A percentile compares a stretch with the other conserved stretches of the same genome.
phyloP scores from a whole-genome alignment of 2,113 vertebrate genomes.

The Pagrus major region DNA sequence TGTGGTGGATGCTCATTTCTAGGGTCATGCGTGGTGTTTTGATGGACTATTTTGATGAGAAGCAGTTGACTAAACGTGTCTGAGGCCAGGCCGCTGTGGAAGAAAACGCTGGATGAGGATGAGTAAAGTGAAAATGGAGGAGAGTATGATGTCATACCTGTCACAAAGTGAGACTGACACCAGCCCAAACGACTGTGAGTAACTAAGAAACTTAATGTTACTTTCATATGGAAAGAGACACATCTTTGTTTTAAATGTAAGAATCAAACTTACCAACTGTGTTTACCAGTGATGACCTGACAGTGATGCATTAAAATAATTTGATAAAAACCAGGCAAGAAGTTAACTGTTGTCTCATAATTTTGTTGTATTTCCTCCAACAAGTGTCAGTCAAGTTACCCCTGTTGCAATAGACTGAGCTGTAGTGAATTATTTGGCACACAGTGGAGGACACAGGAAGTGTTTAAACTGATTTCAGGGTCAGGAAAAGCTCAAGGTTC shows the following conservation, averaged over 20 bases:
- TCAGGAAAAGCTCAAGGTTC: slow-evolving; percentile 1
- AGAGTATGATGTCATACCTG: slow-evolving; percentile 74
- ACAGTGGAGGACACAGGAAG: slow-evolving; percentile 1
- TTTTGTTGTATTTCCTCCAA: too few relatives aligned
- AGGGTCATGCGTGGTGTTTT: neutral
- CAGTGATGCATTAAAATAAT: neutral
- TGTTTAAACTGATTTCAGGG: neutral
- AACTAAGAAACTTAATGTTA: slow-evolving; percentile 31
- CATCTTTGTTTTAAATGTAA: neutral
- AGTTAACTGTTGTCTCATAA: neutral
- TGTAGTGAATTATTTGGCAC: slow-evolving; percentile 3
- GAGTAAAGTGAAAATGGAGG: slow-evolving; percentile 60
- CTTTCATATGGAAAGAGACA: neutral
- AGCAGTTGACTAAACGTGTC: slow-evolving; percentile 21
- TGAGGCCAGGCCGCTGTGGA: slow-evolving; percentile 4
- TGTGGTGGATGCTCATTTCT: slow-evolving; percentile 16
- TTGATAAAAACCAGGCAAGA: neutral
- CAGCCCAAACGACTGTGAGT: slow-evolving; percentile 89
- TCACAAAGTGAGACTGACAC: slow-evolving; percentile 82
- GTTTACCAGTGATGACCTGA: neutral
- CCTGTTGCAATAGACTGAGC: neutral
- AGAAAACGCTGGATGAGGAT: slow-evolving; percentile 51
- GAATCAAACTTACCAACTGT: neutral
- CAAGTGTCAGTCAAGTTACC: neutral
- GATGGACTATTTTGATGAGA: slow-evolving; percentile 28